Conservation (phyloP, 2,888 invertebrate species). For the Tetramorium bicarinatum region DNA sequence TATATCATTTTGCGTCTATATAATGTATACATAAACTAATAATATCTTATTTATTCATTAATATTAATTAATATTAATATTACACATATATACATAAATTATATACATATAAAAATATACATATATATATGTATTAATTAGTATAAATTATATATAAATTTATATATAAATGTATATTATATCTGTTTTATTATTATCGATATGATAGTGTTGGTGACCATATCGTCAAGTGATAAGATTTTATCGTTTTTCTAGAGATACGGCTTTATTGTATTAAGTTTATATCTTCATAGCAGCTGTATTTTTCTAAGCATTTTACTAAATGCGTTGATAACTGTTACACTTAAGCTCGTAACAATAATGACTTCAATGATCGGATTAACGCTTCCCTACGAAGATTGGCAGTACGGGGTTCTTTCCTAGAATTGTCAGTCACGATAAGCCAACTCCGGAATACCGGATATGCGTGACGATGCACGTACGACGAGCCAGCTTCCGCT, state of each 20-base stretch:
- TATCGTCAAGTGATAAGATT: slow-evolving; percentile 10
- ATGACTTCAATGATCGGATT: background rate
- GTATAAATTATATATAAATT: background rate
- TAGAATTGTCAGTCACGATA: slow-evolving; percentile 73
- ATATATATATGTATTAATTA: background rate
- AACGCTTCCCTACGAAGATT: background rate
- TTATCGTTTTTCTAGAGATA: background rate
- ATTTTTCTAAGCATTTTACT: slow-evolving; percentile 10
- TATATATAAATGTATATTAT: slow-evolving; percentile 7
- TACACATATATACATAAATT: background rate
- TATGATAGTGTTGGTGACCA: background rate
- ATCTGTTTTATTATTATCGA: background rate
- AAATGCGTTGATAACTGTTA: background rate
- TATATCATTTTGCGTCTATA: background rate
- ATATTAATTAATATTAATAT: background rate
- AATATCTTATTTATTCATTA: background rate
- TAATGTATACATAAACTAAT: background rate
- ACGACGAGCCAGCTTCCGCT: slow-evolving; percentile 85
- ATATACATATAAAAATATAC: background rate
- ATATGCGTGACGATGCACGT: slow-evolving; percentile 84
- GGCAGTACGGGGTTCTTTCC: slow-evolving; percentile 57
- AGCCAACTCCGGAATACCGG: slow-evolving; percentile 79
- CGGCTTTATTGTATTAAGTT: background rate
- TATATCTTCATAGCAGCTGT: background rate
- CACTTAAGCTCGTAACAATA: background rate